Conservation (phyloP, 1,140 invertebrate species). For the Colletes latitarsis region DNA sequence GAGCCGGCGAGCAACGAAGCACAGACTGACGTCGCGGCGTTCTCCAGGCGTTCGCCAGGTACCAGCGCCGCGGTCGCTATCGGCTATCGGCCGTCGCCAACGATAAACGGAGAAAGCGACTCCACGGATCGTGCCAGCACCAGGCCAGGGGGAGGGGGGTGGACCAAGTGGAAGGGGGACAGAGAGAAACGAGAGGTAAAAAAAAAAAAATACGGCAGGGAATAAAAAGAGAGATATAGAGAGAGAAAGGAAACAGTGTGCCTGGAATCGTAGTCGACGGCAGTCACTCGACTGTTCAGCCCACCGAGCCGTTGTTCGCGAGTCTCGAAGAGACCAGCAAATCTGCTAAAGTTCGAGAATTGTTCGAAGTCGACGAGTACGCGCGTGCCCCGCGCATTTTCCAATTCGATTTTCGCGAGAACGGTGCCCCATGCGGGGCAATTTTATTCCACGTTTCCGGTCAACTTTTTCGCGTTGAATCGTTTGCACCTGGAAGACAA, state of each 20-base stretch:
- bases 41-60: slow-evolving; percentile 66
- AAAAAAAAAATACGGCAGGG: slow-evolving; percentile 13
- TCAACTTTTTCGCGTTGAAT: too few species aligned
- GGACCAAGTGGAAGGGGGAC: background rate
- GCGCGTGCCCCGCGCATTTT: too few species aligned
- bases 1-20: slow-evolving; percentile 37
- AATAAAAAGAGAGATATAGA: background rate
- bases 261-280: background rate
- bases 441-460: too few species aligned
- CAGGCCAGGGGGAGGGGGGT: background rate
- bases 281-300: too few species aligned
- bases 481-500: too few species aligned
- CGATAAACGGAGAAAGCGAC: slow-evolving; percentile 61
- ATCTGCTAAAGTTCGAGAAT: too few species aligned
- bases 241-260: background rate
- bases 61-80: slow-evolving; percentile 59
- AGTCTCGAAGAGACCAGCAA: too few species aligned
- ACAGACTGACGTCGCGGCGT: slow-evolving; percentile 58
- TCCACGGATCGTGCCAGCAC: slow-evolving; percentile 12
- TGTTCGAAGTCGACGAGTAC: too few species aligned
- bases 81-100: slow-evolving; percentile 49
- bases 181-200: slow-evolving; percentile 13
- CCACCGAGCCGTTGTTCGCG: too few species aligned
- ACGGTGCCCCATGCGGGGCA: too few species aligned
- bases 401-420: too few species aligned